Base-by-base conservation (phyloP, 2,113 vertebrate species). In the Corythornis cristatus region DNA sequence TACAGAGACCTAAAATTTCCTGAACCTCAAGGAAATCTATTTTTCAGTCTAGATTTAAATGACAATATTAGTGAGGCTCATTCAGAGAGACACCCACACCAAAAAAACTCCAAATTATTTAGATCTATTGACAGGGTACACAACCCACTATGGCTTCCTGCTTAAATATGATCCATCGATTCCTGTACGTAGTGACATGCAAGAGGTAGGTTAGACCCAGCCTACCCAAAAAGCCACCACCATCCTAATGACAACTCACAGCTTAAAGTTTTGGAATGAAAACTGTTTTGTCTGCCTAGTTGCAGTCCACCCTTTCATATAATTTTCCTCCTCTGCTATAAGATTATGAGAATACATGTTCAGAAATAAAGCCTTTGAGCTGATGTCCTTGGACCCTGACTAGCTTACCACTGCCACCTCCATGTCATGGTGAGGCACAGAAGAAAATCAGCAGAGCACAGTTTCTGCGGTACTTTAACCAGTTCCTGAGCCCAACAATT, bases 201-300 rank as follows among this genome's bases (percentile, higher is more conserved):
- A 64, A 54, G 62, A 51, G 17, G 11, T 42, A 48, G 28, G 48
- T 71, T 61, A 29, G 71, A 28, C 40, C 19, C 23, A n/a, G 3
- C 5, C 25, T 6, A 4, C 5, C 3, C 0, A 3, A 75, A 60
- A 76, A 76, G n/a, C 13, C 16, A 25, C 23, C 21, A 11, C 6
- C 6, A 4, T 74, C 7, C 37, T 60, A 71, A 4, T 67, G 37
- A 33, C 35, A 64, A 43, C 14, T n/a, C 37, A 16, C 12, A 25
- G 64, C 56, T 65, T 57, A 64, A 71, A 71, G 29, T 33, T 88
- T 77, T 65, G 16, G 8, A 22, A 48, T 66, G 9, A 60, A 37
- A 83, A 29, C 40, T 71, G 11, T 46, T 76, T 64, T 46, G 45
- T 28, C 76, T 86, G 70, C 65, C 14, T 35, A 61, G 57, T 67